phyloP scores from a whole-genome alignment of 1,140 invertebrate genomes.

The Zaprionus tsacasi region DNA sequence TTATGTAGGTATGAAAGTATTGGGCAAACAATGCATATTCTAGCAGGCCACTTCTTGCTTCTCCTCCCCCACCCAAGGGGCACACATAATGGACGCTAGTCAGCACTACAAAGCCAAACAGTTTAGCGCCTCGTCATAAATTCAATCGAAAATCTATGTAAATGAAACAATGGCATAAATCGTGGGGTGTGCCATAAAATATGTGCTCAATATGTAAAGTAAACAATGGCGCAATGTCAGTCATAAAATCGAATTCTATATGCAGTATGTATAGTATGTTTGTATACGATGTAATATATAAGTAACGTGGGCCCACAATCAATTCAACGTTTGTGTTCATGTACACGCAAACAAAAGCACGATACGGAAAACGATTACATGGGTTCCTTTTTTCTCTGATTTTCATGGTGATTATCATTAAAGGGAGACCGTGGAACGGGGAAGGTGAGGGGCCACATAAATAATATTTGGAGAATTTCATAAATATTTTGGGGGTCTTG shows the following conservation, averaged over 20 bases:
- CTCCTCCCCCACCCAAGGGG: background rate
- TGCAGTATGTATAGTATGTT: background rate
- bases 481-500: slow-evolving; percentile 52
- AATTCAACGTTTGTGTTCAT: slow-evolving; percentile 2
- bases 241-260: slow-evolving; percentile 25
- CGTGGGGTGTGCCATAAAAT: slow-evolving; percentile 37
- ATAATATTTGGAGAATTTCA: slow-evolving; percentile 63
- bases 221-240: slow-evolving; percentile 29
- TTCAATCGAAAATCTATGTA: slow-evolving; percentile 80
- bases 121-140: slow-evolving; percentile 60
- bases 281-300: background rate
- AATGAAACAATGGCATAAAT: slow-evolving; percentile 71
- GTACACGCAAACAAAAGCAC: slow-evolving; percentile 10
- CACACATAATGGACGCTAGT: slow-evolving; percentile 53
- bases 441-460: slow-evolving; percentile 13
- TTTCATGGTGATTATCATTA: slow-evolving; percentile 53
- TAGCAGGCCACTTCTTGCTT: slow-evolving; percentile 27
- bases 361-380: slow-evolving; percentile 21
- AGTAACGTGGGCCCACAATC: slow-evolving; percentile 2
- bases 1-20: slow-evolving; percentile 10
- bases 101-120: slow-evolving; percentile 59
- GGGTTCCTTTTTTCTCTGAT: slow-evolving; percentile 2
- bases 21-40: slow-evolving; percentile 64
- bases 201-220: slow-evolving; percentile 13
- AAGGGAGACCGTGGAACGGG: background rate